Evolutionary conservation across 2,888 invertebrate genomes (phyloP).

Genomic region (Agapostemon virescens): DNA sequence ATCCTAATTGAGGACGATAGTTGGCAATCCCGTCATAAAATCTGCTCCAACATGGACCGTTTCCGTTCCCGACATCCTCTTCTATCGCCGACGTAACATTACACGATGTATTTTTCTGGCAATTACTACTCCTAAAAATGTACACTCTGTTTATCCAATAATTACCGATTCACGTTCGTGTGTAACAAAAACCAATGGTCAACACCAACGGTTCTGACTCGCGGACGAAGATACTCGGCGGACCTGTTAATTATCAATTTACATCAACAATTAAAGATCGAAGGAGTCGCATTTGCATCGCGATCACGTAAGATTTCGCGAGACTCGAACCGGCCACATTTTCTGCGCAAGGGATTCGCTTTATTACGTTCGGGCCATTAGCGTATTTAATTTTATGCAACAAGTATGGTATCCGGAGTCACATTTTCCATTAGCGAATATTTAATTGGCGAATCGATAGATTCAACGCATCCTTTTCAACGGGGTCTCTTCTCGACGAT

Average conservation of each 20-base stretch:
- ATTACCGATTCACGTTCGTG: neutral
- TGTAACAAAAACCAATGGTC: neutral
- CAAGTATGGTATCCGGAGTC: neutral
- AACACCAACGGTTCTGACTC: neutral
- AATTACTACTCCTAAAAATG: neutral
- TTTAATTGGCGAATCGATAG: conserved; percentile 7
- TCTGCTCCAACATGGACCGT: neutral
- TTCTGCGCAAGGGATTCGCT: neutral
- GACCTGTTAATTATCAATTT: neutral
- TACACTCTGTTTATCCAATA: neutral
- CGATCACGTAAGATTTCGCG: neutral
- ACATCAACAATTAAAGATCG: neutral
- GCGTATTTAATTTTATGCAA: neutral
- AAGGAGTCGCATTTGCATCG: neutral
- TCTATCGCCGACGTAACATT: neutral
- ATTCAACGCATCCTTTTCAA: conserved; percentile 21
- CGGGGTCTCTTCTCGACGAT: conserved; percentile 5
- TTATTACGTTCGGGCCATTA: neutral
- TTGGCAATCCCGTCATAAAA: neutral
- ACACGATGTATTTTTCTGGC: neutral
- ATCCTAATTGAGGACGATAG: neutral
- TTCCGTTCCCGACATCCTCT: neutral
- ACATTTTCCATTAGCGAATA: neutral
- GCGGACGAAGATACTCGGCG: neutral
- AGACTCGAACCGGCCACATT: neutral